A percentile compares a stretch with the other conserved stretches of the same genome.
Evolutionary conservation across 1,140 invertebrate genomes (phyloP).

Genomic region (Parasteatoda tepidariorum): DNA sequence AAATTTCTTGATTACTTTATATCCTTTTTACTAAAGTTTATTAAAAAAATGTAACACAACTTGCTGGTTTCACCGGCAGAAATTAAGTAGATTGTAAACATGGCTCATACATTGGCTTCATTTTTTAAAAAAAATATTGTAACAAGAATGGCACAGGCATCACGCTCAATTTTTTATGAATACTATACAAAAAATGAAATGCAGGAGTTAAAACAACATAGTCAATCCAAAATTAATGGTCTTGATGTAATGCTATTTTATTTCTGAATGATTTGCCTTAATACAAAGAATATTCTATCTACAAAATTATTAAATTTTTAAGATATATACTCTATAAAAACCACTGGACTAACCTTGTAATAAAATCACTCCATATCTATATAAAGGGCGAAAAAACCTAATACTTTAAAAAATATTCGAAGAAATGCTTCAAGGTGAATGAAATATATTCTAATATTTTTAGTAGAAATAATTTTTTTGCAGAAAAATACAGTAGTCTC

Average conservation of each 20-base stretch:
- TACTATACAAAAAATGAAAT: constrained; percentile 32
- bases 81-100: constrained; percentile 41
- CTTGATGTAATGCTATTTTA: background rate
- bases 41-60: constrained; percentile 11
- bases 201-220: constrained; percentile 26
- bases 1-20: too few relatives aligned
- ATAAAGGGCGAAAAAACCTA: background rate
- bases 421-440: background rate
- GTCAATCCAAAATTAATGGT: constrained; percentile 19
- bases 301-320: background rate
- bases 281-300: background rate
- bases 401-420: background rate
- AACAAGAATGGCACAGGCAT: constrained; percentile 12
- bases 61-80: constrained; percentile 7
- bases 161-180: background rate
- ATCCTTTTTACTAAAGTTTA: too few relatives aligned
- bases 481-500: too few relatives aligned
- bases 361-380: too few relatives aligned
- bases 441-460: too few relatives aligned
- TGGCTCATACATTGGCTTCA: constrained; percentile 40
- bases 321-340: too few relatives aligned
- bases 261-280: background rate
- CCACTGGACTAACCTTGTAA: too few relatives aligned
- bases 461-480: too few relatives aligned
- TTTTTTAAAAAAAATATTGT: constrained; percentile 9